Base-by-base conservation (phyloP, 2,113 vertebrate species). In the Salvelinus alpinus region DNA sequence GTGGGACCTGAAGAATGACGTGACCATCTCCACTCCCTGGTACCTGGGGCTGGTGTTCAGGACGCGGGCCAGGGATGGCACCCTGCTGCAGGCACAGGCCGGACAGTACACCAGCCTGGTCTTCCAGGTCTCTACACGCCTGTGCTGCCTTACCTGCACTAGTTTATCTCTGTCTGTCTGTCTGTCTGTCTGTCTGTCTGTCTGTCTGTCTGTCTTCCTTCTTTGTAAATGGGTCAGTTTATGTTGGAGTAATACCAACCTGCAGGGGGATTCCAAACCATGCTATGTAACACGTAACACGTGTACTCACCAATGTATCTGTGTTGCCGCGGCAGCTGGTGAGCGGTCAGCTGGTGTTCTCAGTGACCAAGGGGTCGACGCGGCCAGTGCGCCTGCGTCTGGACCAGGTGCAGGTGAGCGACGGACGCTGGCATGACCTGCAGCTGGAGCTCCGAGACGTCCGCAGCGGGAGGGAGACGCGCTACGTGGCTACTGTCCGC, bases 1-100 rank as follows among this genome's bases (percentile, higher is more conserved):
- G 90, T 99, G 98, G 98, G 96, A 99, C 89, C 95, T 99, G 80
- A 98, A 96, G 90, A 95, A 92, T 2, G 96, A 99, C 0, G 81
- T 97, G 81, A 95, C 94, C 80, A 95, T 99, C 84, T 97, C 95
- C 1, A 94, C 95, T 9, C 98, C 98, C 0, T 99, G 97, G 97
- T 98, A 96, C 87, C 90, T 99, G 81, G 97, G 97, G 9, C 91
- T 99, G 83, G 94, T 96, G 0, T 99, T 99, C 86, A 94, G 97
- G 73, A 99, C 98, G 0, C 93, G 96, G 73, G 91, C 93, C 0
- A 85, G 73, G 0, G 94, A 96, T 0, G 98, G 96, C 6, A 91
- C 96, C 4, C 92, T 99, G 73, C 92, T 99, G 84, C 96, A 97
- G 86, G 96, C 96, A 18, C 96, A 99, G 44, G 95, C 96, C 0